Evolutionary conservation across 2,797 vertebrate genomes (phyloP).

Genomic region (Sebastes iracundus): DNA sequence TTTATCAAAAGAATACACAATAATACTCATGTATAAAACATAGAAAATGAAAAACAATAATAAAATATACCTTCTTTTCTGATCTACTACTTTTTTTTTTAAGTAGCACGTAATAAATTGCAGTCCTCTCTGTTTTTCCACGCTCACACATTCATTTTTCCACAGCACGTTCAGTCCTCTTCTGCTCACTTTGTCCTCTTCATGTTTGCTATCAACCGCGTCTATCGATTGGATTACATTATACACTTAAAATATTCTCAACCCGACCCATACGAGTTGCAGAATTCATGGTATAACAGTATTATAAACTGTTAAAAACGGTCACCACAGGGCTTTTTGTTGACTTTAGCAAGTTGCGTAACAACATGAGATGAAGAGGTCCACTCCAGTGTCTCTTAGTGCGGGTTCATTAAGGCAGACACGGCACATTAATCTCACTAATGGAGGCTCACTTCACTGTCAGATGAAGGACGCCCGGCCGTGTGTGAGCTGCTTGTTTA

Average conservation of each 20-base stretch:
- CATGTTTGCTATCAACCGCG: not conserved
- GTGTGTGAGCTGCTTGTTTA: constrained; percentile 44
- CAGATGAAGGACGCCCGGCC: constrained; percentile 46
- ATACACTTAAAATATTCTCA: constrained; percentile 4
- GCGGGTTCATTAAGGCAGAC: constrained; percentile 59
- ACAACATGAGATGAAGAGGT: constrained; percentile 42
- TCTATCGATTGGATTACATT: constrained; percentile 18
- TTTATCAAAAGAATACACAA: constrained; percentile 85
- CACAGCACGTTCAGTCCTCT: constrained; percentile 37
- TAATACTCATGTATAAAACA: constrained; percentile 77
- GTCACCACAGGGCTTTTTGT: constrained; percentile 14
- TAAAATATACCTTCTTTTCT: constrained; percentile 84
- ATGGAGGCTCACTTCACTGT: constrained; percentile 52
- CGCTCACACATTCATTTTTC: constrained; percentile 45
- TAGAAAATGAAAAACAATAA: constrained; percentile 78
- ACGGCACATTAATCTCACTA: constrained; percentile 66
- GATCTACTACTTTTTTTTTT: constrained; percentile 51
- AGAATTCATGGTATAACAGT: not conserved
- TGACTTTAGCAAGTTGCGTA: constrained; percentile 43
- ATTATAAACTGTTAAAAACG: constrained; percentile 25
- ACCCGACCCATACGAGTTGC: not conserved
- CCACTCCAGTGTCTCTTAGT: constrained; percentile 45
- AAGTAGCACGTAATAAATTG: constrained; percentile 70
- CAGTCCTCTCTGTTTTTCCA: constrained; percentile 73
- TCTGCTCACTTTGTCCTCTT: constrained; percentile 22